Conservation (phyloP, 1,140 invertebrate genomes). For the Orius insidiosus region DNA sequence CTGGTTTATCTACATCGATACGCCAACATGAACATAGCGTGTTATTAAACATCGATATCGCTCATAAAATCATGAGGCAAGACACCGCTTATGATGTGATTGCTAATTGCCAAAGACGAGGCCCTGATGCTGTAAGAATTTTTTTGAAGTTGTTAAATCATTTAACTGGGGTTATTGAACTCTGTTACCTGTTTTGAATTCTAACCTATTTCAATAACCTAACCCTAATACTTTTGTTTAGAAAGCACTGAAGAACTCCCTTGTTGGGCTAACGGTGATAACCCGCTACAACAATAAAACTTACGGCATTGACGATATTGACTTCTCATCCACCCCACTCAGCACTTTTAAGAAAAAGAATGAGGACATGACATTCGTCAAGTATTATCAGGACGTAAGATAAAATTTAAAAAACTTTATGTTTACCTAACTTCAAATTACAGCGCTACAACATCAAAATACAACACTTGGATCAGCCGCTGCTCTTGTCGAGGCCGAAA, state of each 20-base stretch:
- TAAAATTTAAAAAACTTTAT: no score
- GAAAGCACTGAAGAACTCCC: neutral
- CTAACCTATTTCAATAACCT: neutral
- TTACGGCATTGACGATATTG: conserved; percentile 66
- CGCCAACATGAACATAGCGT: conserved; percentile 53
- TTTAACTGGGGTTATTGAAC: no score
- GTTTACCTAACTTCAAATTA: no score
- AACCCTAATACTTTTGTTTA: conserved; percentile 7
- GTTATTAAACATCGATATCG: conserved; percentile 53
- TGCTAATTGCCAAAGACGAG: neutral
- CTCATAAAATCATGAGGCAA: conserved; percentile 52
- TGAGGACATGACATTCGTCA: conserved; percentile 13
- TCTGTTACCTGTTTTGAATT: conserved; percentile 3
- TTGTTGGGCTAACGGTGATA: conserved; percentile 38
- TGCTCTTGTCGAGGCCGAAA: conserved; percentile 41
- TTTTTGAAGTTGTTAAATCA: no score
- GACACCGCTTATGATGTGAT: conserved; percentile 35
- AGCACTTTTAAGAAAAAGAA: conserved; percentile 45
- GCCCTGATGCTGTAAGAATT: neutral
- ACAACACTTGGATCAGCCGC: conserved; percentile 25
- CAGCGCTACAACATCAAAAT: no score
- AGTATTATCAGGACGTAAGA: conserved; percentile 19
- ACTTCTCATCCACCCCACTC: conserved; percentile 47
- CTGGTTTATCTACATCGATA: conserved; percentile 44
- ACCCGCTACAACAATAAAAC: conserved; percentile 58